Base-by-base conservation (phyloP, 2,113 vertebrate genomes). In the Tetrax tetrax region DNA sequence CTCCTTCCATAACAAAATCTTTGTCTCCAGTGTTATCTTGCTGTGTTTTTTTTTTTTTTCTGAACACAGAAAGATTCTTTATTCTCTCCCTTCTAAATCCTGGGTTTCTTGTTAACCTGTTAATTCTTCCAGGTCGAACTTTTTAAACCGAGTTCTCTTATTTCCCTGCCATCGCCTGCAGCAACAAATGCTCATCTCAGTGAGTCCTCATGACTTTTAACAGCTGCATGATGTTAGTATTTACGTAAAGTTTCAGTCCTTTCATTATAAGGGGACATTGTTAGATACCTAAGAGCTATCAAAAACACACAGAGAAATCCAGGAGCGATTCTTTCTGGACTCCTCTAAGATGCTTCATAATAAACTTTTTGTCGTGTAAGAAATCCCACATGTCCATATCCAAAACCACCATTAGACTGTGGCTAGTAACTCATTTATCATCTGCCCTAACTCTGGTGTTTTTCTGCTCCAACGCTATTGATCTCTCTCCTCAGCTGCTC, bases 21-120 rank as follows among this genome's bases (percentile, higher is more conserved):
- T 83, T 61, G 45, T 63, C 29, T 75, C 56, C 6, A 4, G 28
- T 88, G 54, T 83, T 77, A 71, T 11, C 37, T 85, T 61, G 29
- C 38, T 43, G 22, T 0, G 0, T 17, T 20, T 59, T 64, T n/a
- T 6, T 17, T 20, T 59, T 64, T n/a, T 6, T 6, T 14, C 66
- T 28, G 12, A 87, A 65, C 38, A 31, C 25, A 63, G 50, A 10
- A 54, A 48, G 43, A 16, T 45, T 71, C 43, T 69, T 83, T 83
- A 60, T 83, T 45, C 28, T 90, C 18, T 61, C 38, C 31, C 29
- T 80, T 74, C 51, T 61, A 50, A 56, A 85, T 64, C 57, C 15
- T 76, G 20, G 22, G 31, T 80, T 93, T 85, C 63, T 93, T 48
- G 27, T 64, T 83, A 80, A 85, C 2, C 1, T 41, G 20, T 31